Conservation (phyloP, 2,113 vertebrate genomes). For the Percina caprodes region DNA sequence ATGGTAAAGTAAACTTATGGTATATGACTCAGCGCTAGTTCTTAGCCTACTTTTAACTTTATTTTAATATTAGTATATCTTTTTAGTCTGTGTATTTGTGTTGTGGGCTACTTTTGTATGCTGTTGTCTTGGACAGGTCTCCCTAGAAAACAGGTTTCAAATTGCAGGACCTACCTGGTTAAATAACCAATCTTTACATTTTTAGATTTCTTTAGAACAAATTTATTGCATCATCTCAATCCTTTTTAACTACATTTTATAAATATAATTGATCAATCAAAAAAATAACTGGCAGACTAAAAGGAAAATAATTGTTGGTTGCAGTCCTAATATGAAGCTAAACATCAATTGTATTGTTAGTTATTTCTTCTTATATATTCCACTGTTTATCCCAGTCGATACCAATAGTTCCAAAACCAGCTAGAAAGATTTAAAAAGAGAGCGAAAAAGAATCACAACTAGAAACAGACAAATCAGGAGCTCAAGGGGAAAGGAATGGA, state of each 20-base stretch:
- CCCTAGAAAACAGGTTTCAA: neutral
- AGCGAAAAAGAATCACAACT: slow-evolving; percentile 16
- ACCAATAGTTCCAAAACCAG: slow-evolving; percentile 3
- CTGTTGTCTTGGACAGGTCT: neutral
- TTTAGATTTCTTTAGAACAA: neutral
- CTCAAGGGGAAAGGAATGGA: slow-evolving; percentile 27
- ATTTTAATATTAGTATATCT: neutral
- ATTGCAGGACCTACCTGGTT: neutral
- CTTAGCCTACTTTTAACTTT: neutral
- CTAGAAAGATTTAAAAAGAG: neutral
- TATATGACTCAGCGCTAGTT: neutral
- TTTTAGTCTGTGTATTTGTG: neutral
- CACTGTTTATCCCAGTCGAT: neutral
- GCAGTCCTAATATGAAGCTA: neutral
- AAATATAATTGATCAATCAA: neutral
- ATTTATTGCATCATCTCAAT: neutral
- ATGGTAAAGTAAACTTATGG: neutral
- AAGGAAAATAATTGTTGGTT: neutral
- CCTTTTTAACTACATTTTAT: neutral
- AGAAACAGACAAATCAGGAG: slow-evolving; percentile 30
- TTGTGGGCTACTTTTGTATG: neutral
- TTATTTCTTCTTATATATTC: neutral
- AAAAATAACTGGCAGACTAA: neutral
- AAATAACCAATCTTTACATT: neutral
- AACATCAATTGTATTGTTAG: neutral